Evolutionary conservation across 2,888 invertebrate genomes (phyloP).

Genomic region (Macropis europaea): DNA sequence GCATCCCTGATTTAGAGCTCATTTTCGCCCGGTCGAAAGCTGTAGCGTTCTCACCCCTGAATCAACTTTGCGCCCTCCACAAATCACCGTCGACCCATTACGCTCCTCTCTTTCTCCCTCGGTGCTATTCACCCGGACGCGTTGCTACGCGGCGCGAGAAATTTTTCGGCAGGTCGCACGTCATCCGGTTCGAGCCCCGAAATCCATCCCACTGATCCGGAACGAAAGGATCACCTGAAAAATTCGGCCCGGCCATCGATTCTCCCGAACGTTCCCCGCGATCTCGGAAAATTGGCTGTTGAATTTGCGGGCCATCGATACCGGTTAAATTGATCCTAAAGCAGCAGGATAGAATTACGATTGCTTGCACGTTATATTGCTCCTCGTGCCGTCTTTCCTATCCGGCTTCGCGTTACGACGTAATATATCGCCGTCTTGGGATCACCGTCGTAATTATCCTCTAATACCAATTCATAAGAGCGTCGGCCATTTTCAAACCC

Average conservation of each 20-base stretch:
- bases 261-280: background rate
- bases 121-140: background rate
- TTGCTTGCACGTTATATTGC: slow-evolving; percentile 41
- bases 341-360: slow-evolving; percentile 38
- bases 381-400: slow-evolving; percentile 20
- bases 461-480: slow-evolving; percentile 66
- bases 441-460: slow-evolving; percentile 64
- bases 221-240: background rate
- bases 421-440: slow-evolving; percentile 63
- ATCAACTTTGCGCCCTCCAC: slow-evolving; percentile 67
- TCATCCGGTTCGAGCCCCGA: slow-evolving; percentile 8
- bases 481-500: slow-evolving; percentile 70
- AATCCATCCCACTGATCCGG: background rate
- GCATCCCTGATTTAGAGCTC: slow-evolving; percentile 68
- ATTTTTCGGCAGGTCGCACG: slow-evolving; percentile 15
- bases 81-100: slow-evolving; percentile 64
- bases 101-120: slow-evolving; percentile 26
- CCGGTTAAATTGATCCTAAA: slow-evolving; percentile 25
- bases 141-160: background rate
- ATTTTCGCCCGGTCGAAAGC: slow-evolving; percentile 70
- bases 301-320: slow-evolving; percentile 11
- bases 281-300: background rate
- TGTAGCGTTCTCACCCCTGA: slow-evolving; percentile 67
- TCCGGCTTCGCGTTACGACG: slow-evolving; percentile 32
- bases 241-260: background rate